Evolutionary conservation across 1,140 invertebrate genomes (phyloP).

Genomic region (Tetraneura akinire): DNA sequence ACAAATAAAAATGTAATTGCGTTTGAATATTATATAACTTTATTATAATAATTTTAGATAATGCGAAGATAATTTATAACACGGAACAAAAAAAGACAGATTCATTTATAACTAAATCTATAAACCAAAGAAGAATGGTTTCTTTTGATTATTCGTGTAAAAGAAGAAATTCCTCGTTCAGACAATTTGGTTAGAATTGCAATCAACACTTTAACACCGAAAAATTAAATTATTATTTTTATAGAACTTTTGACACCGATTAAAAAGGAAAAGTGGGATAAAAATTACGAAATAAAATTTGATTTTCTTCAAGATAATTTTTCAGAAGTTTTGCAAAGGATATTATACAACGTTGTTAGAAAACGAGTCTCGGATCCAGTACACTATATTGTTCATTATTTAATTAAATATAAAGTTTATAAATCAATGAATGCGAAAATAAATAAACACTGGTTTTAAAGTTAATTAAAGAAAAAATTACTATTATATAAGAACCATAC

Average conservation of each 20-base stretch:
- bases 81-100: too few species aligned
- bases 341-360: neutral
- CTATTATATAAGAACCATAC: too few species aligned
- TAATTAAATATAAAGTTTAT: constrained; percentile 1
- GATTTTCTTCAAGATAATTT: constrained; percentile 1
- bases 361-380: neutral
- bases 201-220: neutral
- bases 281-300: neutral
- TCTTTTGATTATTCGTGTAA: constrained; percentile 2
- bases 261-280: neutral
- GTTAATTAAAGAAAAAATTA: neutral
- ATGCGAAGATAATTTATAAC: too few species aligned
- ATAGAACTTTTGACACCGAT: constrained; percentile 11
- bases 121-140: neutral
- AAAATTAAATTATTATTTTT: constrained; percentile 12
- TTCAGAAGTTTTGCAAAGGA: constrained; percentile 9
- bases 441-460: neutral
- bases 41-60: too few species aligned
- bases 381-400: neutral
- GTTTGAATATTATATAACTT: too few species aligned
- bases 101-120: too few species aligned
- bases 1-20: too few species aligned
- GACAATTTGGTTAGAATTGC: neutral
- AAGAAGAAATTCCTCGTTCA: neutral
- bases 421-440: neutral